These are phyloP conservation scores for Phaethornis superciliosus DNA, from an alignment of 2,113 vertebrate genomes.

Conservation along the genomic window DNA sequence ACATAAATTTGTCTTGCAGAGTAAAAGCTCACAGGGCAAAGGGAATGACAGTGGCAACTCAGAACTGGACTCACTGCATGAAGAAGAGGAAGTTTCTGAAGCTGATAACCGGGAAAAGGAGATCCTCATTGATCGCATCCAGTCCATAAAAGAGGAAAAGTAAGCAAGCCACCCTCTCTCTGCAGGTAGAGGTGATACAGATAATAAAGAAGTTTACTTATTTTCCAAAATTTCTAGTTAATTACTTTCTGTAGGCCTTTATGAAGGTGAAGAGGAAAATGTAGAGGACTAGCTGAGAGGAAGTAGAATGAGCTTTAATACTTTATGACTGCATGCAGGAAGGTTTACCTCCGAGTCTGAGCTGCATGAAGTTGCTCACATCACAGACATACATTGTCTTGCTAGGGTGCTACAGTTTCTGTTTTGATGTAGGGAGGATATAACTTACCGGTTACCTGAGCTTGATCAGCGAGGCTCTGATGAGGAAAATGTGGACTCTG, in stretches of 20 bases:
- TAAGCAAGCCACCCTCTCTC: conserved; percentile 74
- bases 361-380: not conserved
- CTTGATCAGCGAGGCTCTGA: conserved; percentile 94
- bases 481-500: conserved; percentile 93
- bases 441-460: conserved; percentile 92
- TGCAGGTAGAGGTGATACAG: not conserved
- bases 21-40: conserved; percentile 66
- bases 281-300: not conserved
- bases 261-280: not conserved
- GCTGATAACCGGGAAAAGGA: conserved; percentile 84
- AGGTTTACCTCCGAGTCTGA: not conserved
- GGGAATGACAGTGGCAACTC: conserved; percentile 18
- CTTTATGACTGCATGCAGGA: not conserved
- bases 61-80: conserved; percentile 78
- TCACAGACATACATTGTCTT: not conserved
- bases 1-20: conserved; percentile 42
- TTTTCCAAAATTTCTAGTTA: not conserved
- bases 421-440: conserved; percentile 84
- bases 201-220: not conserved
- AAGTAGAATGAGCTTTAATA: not conserved
- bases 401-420: not conserved
- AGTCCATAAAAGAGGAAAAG: conserved; percentile 98
- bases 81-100: conserved; percentile 83
- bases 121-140: conserved; percentile 89
- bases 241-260: not conserved